phyloP scores from a whole-genome alignment of 2,888 invertebrate genomes.

The Hyppa rectilinea region DNA sequence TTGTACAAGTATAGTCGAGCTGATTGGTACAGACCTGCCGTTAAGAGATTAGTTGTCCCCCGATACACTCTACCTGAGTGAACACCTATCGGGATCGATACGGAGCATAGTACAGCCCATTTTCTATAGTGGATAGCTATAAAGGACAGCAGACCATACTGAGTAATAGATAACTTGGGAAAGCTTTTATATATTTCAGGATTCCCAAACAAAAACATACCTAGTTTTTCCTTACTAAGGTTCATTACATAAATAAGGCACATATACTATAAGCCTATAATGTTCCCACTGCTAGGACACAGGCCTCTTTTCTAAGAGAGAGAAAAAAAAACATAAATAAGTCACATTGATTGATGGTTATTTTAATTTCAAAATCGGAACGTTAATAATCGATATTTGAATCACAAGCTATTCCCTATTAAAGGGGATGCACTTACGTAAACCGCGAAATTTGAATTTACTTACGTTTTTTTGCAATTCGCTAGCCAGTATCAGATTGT shows the following conservation, averaged over 20 bases:
- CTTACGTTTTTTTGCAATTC: too few species aligned
- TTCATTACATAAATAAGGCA: too few species aligned
- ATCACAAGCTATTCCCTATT: too few species aligned
- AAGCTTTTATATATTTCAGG: not conserved
- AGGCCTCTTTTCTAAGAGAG: too few species aligned
- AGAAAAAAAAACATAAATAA: too few species aligned
- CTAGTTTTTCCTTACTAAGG: not conserved
- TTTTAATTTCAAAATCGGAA: too few species aligned
- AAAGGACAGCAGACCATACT: not conserved
- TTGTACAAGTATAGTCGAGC: not conserved
- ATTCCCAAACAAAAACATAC: not conserved
- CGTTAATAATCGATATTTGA: not conserved
- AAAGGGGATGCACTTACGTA: too few species aligned
- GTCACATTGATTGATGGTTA: too few species aligned
- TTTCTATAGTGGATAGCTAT: conserved; percentile 1
- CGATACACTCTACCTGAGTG: conserved; percentile 40
- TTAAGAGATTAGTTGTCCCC: conserved; percentile 38
- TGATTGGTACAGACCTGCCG: not conserved
- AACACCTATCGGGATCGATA: conserved; percentile 13
- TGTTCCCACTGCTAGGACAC: too few species aligned
- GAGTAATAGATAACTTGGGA: not conserved
- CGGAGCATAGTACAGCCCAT: not conserved
- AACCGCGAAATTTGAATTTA: too few species aligned
- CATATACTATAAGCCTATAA: too few species aligned
- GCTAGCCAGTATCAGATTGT: too few species aligned